These are phyloP conservation scores for Isaurus tuberculatus DNA, from an alignment of 92 coral and sea anemone genomes.

Conservation along the genomic window DNA sequence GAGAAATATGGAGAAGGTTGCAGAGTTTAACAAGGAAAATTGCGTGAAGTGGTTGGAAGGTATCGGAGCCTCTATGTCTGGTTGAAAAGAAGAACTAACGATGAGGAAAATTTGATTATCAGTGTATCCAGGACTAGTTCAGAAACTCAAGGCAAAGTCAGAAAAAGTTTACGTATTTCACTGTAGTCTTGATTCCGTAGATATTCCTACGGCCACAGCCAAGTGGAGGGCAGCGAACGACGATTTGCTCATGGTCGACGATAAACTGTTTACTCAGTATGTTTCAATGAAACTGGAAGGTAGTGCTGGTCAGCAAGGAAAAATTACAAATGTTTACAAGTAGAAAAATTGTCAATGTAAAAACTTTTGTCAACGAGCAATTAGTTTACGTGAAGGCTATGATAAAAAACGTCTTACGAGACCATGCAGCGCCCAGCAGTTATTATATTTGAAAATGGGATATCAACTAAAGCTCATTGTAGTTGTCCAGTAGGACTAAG, in stretches of 20 bases:
- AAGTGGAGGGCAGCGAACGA: constrained; percentile 45
- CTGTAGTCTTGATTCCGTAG: constrained; percentile 49
- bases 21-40: constrained; percentile 2
- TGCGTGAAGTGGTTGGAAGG: background rate
- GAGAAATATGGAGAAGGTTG: constrained; percentile 16
- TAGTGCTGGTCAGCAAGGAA: constrained; percentile 49
- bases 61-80: constrained; percentile 2
- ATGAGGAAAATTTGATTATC: constrained; percentile 24
- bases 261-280: constrained; percentile 25
- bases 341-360: constrained; percentile 59
- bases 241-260: constrained; percentile 5
- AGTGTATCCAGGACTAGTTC: constrained; percentile 43
- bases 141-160: constrained; percentile 53
- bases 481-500: constrained; percentile 58
- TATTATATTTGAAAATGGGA: constrained; percentile 44
- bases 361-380: constrained; percentile 43
- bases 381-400: constrained; percentile 45
- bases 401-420: constrained; percentile 58
- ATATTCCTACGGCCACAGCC: constrained; percentile 49
- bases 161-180: constrained; percentile 36
- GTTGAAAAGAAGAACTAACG: constrained; percentile 45
- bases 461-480: constrained; percentile 50
- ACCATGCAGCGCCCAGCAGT: constrained; percentile 51
- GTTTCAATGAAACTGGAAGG: constrained; percentile 47
- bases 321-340: constrained; percentile 59